phyloP scores from a whole-genome alignment of 1,140 invertebrate genomes.

The Nylanderia fulva region DNA sequence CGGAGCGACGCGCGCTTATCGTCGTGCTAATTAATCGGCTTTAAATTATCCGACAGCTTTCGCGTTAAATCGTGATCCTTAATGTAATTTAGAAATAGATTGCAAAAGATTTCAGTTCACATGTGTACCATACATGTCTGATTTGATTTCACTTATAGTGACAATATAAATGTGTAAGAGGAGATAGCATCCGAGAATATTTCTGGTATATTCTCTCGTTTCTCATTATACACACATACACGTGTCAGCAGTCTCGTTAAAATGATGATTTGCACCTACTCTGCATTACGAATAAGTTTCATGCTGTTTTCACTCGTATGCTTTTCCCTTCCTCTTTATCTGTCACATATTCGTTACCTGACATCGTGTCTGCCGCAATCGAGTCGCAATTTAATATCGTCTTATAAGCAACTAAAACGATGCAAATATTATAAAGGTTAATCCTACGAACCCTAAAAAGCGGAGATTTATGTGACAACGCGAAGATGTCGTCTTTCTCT shows the following conservation, averaged over 20 bases:
- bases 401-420: conserved; percentile 4
- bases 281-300: conserved; percentile 19
- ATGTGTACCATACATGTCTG: background rate
- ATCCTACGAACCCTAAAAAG: background rate
- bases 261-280: conserved; percentile 17
- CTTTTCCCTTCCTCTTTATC: conserved; percentile 4
- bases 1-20: background rate
- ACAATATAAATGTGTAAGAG: background rate
- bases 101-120: background rate
- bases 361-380: background rate
- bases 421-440: conserved; percentile 22
- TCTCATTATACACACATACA: too few species aligned
- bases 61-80: background rate
- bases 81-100: background rate
- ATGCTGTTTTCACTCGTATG: conserved; percentile 1
- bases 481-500: background rate
- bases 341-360: conserved; percentile 2
- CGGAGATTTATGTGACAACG: conserved; percentile 16
- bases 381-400: conserved; percentile 27
- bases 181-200: background rate
- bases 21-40: conserved; percentile 8
- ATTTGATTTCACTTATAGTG: background rate
- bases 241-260: conserved; percentile 11
- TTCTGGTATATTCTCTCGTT: background rate
- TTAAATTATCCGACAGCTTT: background rate